Conservation (phyloP, 2,113 vertebrate species). For the Pitta sordida region DNA sequence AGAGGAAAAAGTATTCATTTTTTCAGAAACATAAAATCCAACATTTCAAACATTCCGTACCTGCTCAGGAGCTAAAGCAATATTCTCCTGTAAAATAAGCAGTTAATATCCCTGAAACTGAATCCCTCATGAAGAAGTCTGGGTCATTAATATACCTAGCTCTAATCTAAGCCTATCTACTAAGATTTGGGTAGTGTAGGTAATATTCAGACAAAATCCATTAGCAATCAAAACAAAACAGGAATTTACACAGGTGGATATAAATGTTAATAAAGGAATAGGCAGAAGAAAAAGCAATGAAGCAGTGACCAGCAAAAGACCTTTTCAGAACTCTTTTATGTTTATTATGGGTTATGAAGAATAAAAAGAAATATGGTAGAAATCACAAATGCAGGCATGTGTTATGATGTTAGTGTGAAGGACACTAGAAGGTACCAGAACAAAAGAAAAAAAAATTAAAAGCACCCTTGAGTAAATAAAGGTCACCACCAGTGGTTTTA, state of each 20-base stretch:
- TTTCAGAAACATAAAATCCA: not conserved
- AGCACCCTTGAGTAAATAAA: not conserved
- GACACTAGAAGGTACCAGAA: rapidly evolving
- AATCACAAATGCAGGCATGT: not conserved
- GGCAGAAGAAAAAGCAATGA: not conserved
- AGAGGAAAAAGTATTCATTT: not conserved
- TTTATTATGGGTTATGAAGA: not conserved
- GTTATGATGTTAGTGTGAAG: not conserved
- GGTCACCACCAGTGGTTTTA: not conserved
- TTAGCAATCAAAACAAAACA: not conserved
- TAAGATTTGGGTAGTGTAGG: not conserved
- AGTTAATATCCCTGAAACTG: not conserved
- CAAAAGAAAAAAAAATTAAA: not conserved
- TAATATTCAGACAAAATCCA: not conserved
- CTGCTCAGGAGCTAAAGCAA: not conserved
- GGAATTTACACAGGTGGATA: not conserved
- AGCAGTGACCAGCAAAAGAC: not conserved
- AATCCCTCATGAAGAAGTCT: not conserved
- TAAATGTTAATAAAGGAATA: not conserved
- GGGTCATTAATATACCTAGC: not conserved
- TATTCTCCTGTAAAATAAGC: not conserved
- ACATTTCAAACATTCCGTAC: not conserved
- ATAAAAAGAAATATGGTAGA: not conserved
- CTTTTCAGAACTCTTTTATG: not conserved
- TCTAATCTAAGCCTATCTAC: not conserved